Evolutionary conservation across 2,888 invertebrate genomes (phyloP).

Genomic region (Strigamia maritima): DNA sequence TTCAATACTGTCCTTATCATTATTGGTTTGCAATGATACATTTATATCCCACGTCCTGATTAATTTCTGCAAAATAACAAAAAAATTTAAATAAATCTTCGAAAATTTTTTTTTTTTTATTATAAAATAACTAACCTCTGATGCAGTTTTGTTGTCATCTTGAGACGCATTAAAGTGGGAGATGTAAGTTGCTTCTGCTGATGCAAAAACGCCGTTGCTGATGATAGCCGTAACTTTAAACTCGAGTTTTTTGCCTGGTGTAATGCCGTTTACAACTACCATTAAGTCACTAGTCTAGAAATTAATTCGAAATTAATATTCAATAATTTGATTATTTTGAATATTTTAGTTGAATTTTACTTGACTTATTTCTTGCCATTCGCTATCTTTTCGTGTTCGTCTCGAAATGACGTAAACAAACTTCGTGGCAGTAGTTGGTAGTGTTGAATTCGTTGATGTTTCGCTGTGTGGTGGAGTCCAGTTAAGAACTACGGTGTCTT

Average conservation of each 20-base stretch:
- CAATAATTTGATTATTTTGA: background rate
- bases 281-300: background rate
- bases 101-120: background rate
- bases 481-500: background rate
- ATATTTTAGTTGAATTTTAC: background rate
- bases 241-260: background rate
- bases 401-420: background rate
- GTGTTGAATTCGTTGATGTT: background rate
- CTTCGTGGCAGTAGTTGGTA: background rate
- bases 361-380: conserved; percentile 15
- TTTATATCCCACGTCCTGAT: background rate
- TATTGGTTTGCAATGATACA: background rate
- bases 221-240: background rate
- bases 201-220: background rate
- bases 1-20: conserved; percentile 13
- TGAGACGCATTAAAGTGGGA: background rate
- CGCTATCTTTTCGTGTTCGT: background rate
- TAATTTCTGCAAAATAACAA: background rate
- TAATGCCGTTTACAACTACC: background rate
- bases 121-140: background rate
- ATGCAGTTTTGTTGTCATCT: background rate
- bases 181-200: background rate
- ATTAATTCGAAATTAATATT: background rate
- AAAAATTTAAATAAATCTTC: background rate
- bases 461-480: background rate